Conservation (phyloP, 2,888 invertebrate genomes). For the Rhabditoides inermis region DNA sequence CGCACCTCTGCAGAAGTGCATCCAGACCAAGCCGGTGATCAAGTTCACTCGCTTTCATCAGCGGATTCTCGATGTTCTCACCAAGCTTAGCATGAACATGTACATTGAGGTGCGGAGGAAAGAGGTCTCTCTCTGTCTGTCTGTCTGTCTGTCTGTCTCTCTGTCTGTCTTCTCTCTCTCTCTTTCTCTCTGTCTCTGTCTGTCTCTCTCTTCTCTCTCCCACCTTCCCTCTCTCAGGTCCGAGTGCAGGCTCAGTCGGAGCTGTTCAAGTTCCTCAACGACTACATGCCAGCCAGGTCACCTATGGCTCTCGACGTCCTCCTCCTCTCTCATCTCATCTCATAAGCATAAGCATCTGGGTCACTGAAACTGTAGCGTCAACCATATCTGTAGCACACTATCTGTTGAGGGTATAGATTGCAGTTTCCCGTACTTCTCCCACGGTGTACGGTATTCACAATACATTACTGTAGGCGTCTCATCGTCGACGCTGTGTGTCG, state of each 20-base stretch:
- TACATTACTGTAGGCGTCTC: too few species aligned
- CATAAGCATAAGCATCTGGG: too few species aligned
- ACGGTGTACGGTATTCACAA: too few species aligned
- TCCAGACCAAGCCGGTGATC: background rate
- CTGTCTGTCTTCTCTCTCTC: background rate
- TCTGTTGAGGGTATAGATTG: too few species aligned
- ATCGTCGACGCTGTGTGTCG: slow-evolving; percentile 1
- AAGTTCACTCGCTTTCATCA: slow-evolving; percentile 6
- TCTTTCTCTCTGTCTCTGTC: background rate
- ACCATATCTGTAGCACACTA: too few species aligned
- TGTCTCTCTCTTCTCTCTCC: background rate
- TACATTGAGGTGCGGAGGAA: slow-evolving; percentile 8
- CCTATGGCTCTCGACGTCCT: too few species aligned
- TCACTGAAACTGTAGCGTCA: too few species aligned
- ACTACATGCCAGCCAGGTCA: too few species aligned
- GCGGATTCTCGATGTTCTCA: background rate
- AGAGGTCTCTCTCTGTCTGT: too few species aligned
- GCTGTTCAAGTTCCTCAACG: slow-evolving; percentile 1
- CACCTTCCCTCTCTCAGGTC: background rate
- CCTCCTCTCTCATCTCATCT: too few species aligned
- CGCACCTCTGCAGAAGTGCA: too few species aligned
- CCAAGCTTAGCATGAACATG: slow-evolving; percentile 5
- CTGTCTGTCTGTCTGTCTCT: background rate
- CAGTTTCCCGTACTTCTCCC: too few species aligned
- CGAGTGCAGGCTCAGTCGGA: slow-evolving; percentile 5